Base-by-base conservation (phyloP, 2,113 vertebrate species). In the Mus pahari region DNA sequence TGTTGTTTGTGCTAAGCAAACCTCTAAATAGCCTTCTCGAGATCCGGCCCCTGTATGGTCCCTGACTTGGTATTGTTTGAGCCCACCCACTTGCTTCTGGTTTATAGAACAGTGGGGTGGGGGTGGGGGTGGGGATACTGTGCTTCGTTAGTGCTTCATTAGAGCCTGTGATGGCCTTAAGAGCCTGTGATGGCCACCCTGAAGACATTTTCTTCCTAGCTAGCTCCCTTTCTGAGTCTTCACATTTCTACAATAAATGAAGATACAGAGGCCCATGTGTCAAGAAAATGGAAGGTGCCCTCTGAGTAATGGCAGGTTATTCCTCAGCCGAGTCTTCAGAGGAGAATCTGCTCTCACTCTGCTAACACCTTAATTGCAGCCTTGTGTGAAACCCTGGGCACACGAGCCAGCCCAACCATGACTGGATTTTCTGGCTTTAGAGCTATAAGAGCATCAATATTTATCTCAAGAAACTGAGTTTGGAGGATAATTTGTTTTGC, bases 401-500 rank as follows among this genome's bases (percentile, higher is more conserved):
- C 66, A 55, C 74, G 9, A 87, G 48, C 70, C 66, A 94, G 74
- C 28, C 62, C 62, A 90, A 53, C 0, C 16, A 22, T 50, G 36
- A 9, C 45, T 89, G 45, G 33, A 28, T 82, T 64, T 94, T 70
- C 39, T 81, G 70, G 10, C 22, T 62, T 75, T 12, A 71, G 36
- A 93, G 62, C 86, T 50, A 14, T 86, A 74, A 91, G 62, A 90
- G 39, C 78, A 48, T 39, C n/a, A 53, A 60, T 87, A 2, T 5
- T 66, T 90, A 12, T 78, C 90, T 73, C 68, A 87, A 91, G 78
- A 50, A 91, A 79, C 48, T 82, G 91, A 95, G 42, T 79, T 93
- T 60, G 9, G 31, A 14, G 36, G 45, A 4, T 74, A 64, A 92
- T 86, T 86, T 94, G 2, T 91, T 71, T 62, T 45, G 36, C 12